A percentile compares a stretch with the other conserved stretches of the same genome.
Conservation (phyloP, 2,888 invertebrate genomes). For the Ophion costatus region DNA sequence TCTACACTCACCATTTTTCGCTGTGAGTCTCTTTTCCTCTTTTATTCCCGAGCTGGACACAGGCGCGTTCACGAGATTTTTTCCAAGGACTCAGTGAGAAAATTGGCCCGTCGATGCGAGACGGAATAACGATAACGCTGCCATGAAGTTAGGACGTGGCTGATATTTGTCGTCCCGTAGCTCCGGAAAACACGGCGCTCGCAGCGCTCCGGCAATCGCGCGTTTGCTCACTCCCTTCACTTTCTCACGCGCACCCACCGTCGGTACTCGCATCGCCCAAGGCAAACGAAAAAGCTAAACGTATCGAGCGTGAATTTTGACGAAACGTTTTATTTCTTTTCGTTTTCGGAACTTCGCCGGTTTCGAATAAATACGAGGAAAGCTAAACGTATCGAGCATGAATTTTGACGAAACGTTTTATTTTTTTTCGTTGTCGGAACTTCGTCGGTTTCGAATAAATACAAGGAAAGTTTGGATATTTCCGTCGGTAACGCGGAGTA, state of each 20-base stretch:
- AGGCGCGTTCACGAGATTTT: neutral
- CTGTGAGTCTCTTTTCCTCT: slow-evolving; percentile 30
- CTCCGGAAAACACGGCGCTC: slow-evolving; percentile 53
- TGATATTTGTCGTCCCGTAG: slow-evolving; percentile 54
- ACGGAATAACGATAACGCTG: slow-evolving; percentile 74
- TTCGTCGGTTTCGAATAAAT: neutral
- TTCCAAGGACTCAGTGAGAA: slow-evolving; percentile 16
- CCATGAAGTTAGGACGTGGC: slow-evolving; percentile 80
- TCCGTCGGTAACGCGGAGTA: neutral
- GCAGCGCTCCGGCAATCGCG: slow-evolving; percentile 41
- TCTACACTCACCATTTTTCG: slow-evolving; percentile 73
- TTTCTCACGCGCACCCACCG: neutral
- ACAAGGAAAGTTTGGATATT: neutral
- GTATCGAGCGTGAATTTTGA: neutral
- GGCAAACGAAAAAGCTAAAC: neutral
- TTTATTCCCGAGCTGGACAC: slow-evolving; percentile 54
- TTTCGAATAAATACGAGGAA: neutral
- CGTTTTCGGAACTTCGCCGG: neutral
- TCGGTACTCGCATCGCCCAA: neutral
- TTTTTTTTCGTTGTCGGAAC: neutral
- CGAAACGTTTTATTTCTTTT: neutral
- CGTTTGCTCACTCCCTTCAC: slow-evolving; percentile 10
- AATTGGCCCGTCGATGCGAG: slow-evolving; percentile 42
- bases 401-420: neutral
- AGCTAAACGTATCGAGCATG: neutral